These are phyloP conservation scores for Bergia sp. DNA, from an alignment of 92 coral and sea anemone species.

Conservation along the genomic window DNA sequence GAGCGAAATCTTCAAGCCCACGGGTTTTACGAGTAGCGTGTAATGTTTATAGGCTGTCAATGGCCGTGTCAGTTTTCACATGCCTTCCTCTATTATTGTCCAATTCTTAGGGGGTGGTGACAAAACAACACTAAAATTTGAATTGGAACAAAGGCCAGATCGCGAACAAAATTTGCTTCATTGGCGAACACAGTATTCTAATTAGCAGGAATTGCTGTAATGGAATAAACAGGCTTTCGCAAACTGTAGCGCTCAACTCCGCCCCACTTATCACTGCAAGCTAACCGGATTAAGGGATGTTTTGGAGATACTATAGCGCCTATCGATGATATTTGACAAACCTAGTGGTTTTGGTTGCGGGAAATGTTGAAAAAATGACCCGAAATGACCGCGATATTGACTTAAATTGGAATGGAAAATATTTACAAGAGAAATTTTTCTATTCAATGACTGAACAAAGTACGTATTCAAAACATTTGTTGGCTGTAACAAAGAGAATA, in stretches of 20 bases:
- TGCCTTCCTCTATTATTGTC: slow-evolving; percentile 57
- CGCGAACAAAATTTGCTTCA: slow-evolving; percentile 69
- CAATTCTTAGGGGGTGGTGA: slow-evolving; percentile 63
- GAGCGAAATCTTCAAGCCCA: slow-evolving; percentile 24
- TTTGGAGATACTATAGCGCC: slow-evolving; percentile 43
- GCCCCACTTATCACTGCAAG: slow-evolving; percentile 73
- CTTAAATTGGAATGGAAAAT: slow-evolving; percentile 87
- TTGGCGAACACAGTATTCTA: slow-evolving; percentile 76
- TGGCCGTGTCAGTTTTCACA: slow-evolving; percentile 62
- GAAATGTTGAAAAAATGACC: slow-evolving; percentile 64
- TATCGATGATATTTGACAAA: slow-evolving; percentile 49
- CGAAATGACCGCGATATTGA: slow-evolving; percentile 74
- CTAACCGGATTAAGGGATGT: slow-evolving; percentile 65
- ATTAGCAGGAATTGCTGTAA: slow-evolving; percentile 84
- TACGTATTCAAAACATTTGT: slow-evolving; percentile 81
- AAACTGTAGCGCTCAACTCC: slow-evolving; percentile 81
- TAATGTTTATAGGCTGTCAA: slow-evolving; percentile 41
- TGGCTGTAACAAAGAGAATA: slow-evolving; percentile 70
- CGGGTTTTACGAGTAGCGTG: slow-evolving; percentile 42
- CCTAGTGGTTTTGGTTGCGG: slow-evolving; percentile 51
- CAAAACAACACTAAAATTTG: slow-evolving; percentile 74
- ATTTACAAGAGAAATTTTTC: slow-evolving; percentile 83
- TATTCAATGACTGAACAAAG: slow-evolving; percentile 85
- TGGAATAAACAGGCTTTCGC: slow-evolving; percentile 75
- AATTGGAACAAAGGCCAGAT: slow-evolving; percentile 77